Percentiles rank a stretch among this genome's conserved stretches.
Conservation (phyloP, 2,113 vertebrate genomes). For the Indicator indicator region DNA sequence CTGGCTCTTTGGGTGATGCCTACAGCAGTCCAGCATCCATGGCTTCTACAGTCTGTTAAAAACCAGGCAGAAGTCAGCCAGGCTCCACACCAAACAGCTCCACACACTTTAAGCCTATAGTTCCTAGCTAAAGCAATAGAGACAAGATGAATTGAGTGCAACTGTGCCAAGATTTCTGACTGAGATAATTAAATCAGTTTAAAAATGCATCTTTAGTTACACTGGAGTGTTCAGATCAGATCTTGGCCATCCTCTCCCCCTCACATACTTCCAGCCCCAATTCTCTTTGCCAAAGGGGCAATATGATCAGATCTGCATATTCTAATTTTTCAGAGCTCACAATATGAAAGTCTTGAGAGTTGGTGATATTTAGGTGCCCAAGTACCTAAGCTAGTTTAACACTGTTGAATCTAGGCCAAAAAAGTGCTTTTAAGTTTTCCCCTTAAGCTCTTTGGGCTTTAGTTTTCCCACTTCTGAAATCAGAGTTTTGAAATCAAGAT, state of each 20-base stretch:
- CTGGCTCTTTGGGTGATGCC: neutral
- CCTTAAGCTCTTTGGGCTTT: constrained; percentile 66
- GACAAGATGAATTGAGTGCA: neutral
- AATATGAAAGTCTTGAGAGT: constrained; percentile 51
- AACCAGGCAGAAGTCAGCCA: neutral
- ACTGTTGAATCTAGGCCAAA: constrained; percentile 67
- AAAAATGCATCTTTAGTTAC: constrained; percentile 56
- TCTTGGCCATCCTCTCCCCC: constrained; percentile 49
- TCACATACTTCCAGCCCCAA: constrained; percentile 41
- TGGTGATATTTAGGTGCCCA: constrained; percentile 52
- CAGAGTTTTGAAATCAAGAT: constrained; percentile 68
- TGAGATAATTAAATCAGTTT: constrained; percentile 62
- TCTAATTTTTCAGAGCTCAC: constrained; percentile 53
- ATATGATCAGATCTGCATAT: constrained; percentile 66
- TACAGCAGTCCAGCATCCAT: neutral
- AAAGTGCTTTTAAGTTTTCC: constrained; percentile 70
- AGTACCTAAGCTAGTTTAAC: constrained; percentile 51
- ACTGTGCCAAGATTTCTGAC: constrained; percentile 30
- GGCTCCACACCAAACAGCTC: neutral
- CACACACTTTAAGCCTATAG: neutral
- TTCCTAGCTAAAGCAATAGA: constrained; percentile 41
- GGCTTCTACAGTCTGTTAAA: neutral
- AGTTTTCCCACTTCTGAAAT: constrained; percentile 67
- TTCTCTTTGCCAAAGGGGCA: constrained; percentile 54
- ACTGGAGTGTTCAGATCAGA: constrained; percentile 22